phyloP scores from a whole-genome alignment of 1,140 invertebrate species.

The honey bee (Apis mellifera) region Amel_HAv3.1 CM009931.2:2176501-2177000 shows the following conservation, averaged over 20 bases:
- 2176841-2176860: background rate
- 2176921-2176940: background rate
- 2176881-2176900: background rate
- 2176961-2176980: background rate
- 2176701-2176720: background rate
- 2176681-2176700: background rate
- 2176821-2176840: conserved; percentile 6
- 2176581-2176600: too few species aligned
- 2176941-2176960: background rate
- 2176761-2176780: background rate
- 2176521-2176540: too few species aligned
- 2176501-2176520: too few species aligned
- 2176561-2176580: too few species aligned
- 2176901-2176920: background rate
- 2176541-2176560: too few species aligned
- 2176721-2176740: background rate
- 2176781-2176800: background rate
- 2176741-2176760: background rate
- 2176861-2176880: conserved; percentile 13
- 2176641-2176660: too few species aligned
- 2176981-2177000: background rate
- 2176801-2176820: background rate
- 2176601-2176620: too few species aligned
- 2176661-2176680: too few species aligned
- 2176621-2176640: too few species aligned